These are phyloP conservation scores for Astropecten irregularis DNA, from an alignment of 53 echinoderm and acorn worm species.

Conservation along the genomic window DNA sequence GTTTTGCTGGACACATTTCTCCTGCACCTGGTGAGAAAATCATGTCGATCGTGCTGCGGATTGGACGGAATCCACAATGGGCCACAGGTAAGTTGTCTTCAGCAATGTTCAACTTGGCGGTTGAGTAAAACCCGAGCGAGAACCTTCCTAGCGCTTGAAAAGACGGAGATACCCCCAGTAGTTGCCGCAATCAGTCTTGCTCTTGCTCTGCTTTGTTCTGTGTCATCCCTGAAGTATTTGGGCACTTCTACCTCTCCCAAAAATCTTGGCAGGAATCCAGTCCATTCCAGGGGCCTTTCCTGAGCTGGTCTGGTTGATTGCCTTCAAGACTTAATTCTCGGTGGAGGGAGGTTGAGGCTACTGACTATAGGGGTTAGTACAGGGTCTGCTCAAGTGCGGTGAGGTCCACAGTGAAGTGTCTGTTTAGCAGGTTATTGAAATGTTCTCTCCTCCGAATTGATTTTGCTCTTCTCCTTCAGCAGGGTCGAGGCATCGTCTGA, in stretches of 20 bases:
- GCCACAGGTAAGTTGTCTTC: conserved; percentile 28
- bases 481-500: not conserved
- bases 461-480: not conserved
- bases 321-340: not conserved
- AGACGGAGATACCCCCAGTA: conserved; percentile 27
- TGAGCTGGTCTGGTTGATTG: conserved; percentile 1
- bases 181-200: conserved; percentile 27
- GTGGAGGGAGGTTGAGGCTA: not conserved
- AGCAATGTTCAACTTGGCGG: conserved; percentile 27
- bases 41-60: not conserved
- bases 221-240: not conserved
- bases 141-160: not conserved
- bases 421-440: not conserved
- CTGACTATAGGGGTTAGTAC: too few species aligned
- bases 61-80: conserved; percentile 9
- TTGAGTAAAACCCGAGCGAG: conserved; percentile 18
- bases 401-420: not conserved
- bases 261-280: not conserved
- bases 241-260: conserved; percentile 3
- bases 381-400: too few species aligned
- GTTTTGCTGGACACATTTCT: not conserved
- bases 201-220: not conserved
- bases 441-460: not conserved
- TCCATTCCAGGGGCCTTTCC: not conserved
- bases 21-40: conserved; percentile 1